Evolutionary conservation across 2,888 invertebrate genomes (phyloP).

Genomic region (Notocelia uddmanniana): DNA sequence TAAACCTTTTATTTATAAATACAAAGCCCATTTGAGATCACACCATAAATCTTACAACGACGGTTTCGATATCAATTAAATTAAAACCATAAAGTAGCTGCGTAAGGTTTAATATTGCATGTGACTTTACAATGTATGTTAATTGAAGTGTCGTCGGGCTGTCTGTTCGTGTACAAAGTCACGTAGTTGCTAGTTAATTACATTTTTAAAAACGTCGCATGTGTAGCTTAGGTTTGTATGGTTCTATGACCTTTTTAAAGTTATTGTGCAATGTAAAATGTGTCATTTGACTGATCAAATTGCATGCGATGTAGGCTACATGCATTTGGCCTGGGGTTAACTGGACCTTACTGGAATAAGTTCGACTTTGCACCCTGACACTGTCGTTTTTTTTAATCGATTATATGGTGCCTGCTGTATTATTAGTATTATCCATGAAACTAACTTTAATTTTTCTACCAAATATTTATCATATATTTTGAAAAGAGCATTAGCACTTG

Average conservation of each 20-base stretch:
- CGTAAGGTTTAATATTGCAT: background rate
- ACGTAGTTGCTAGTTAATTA: constrained; percentile 46
- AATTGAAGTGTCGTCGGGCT: constrained; percentile 53
- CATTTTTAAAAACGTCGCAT: constrained; percentile 1
- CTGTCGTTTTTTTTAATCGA: no score
- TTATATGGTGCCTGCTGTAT: no score
- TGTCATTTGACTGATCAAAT: constrained; percentile 21
- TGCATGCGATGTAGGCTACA: constrained; percentile 10
- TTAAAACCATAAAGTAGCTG: background rate
- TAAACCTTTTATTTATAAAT: background rate
- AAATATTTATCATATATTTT: no score
- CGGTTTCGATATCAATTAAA: background rate
- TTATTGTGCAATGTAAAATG: background rate
- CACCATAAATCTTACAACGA: background rate
- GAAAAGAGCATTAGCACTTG: no score
- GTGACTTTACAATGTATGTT: constrained; percentile 17
- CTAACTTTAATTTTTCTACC: no score
- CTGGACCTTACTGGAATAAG: constrained; percentile 3
- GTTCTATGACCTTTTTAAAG: background rate
- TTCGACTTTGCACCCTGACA: constrained; percentile 13
- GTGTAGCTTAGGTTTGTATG: background rate
- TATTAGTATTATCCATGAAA: no score
- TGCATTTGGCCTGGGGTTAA: constrained; percentile 13
- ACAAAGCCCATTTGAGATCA: background rate
- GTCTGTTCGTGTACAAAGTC: constrained; percentile 55